Conservation (phyloP, 2,797 vertebrate genomes). For the Acrossocheilus fasciatus region DNA sequence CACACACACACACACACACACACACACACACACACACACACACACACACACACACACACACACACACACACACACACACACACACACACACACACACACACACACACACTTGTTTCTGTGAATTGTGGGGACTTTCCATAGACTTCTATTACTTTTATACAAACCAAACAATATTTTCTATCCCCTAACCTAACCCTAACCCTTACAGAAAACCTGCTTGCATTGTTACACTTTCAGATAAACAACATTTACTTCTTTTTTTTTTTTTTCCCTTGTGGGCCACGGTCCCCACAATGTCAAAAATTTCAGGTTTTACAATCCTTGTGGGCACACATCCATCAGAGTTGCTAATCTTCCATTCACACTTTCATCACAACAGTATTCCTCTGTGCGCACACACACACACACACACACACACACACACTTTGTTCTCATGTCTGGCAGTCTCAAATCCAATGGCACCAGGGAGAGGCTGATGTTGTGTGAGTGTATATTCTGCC, state of each 20-base stretch:
- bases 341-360: constrained; percentile 35
- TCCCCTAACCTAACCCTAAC: too few species aligned
- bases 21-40: constrained; percentile 22
- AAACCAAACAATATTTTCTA: too few species aligned
- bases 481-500: constrained; percentile 24
- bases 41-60: too few species aligned
- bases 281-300: too few species aligned
- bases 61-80: too few species aligned
- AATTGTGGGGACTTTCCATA: too few species aligned
- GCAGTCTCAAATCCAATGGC: constrained; percentile 19
- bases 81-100: not conserved
- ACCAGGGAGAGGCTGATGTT: constrained; percentile 26
- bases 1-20: constrained; percentile 30
- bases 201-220: too few species aligned
- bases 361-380: constrained; percentile 35
- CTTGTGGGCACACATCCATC: constrained; percentile 19
- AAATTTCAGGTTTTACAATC: too few species aligned
- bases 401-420: constrained; percentile 19
- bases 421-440: not conserved
- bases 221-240: too few species aligned
- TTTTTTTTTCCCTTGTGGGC: too few species aligned
- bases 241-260: too few species aligned
- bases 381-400: not conserved
- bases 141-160: too few species aligned
- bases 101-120: constrained; percentile 7